Evolutionary conservation across 2,113 vertebrate species (phyloP).

Genomic region (Coptodon rendalli): DNA sequence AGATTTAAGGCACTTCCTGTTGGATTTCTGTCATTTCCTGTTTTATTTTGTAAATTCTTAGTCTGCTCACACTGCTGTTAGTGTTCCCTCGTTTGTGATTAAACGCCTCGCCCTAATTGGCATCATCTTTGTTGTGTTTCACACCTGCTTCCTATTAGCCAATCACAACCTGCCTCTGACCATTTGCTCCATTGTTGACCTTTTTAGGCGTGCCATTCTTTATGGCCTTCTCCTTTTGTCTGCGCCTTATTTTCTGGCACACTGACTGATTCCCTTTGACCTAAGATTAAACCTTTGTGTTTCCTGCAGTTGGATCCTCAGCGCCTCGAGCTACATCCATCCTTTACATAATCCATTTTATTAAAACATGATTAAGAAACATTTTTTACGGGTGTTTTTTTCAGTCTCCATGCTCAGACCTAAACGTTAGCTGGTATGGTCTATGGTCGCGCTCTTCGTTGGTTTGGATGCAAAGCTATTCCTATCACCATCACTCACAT

Average conservation of each 20-base stretch:
- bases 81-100: accelerated
- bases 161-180: not conserved
- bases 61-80: not conserved
- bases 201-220: not conserved
- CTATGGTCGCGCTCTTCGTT: not conserved
- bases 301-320: not conserved
- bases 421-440: not conserved
- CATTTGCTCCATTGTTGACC: accelerated
- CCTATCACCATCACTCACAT: slow-evolving; percentile 78
- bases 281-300: accelerated
- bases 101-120: accelerated
- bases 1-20: not conserved
- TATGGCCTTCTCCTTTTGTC: not conserved
- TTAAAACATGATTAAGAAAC: accelerated
- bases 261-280: not conserved
- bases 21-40: not conserved
- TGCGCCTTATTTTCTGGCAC: not conserved
- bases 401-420: not conserved
- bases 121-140: not conserved
- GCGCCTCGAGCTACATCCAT: not conserved
- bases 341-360: not conserved
- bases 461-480: not conserved
- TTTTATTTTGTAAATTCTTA: not conserved
- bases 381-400: accelerated
- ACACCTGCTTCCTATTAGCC: not conserved